Base-by-base conservation (phyloP, 2,113 vertebrate species). In the Monopterus albus region DNA sequence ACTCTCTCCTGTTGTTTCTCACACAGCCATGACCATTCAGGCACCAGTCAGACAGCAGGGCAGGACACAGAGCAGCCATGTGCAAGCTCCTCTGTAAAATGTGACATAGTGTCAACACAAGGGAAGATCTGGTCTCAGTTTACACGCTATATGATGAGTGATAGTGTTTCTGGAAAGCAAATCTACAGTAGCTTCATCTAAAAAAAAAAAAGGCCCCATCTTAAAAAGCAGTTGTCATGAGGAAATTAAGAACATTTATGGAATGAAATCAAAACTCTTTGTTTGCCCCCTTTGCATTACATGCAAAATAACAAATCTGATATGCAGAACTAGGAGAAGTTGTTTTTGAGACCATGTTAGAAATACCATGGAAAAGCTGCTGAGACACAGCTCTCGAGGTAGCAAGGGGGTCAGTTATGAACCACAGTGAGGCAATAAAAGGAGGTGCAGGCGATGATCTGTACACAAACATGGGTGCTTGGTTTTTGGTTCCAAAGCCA, bases 291-390 rank as follows among this genome's bases (percentile, higher is more conserved):
- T 75, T 58, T 78, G 81, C 66, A 67, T 87, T 45, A 39, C 92
- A 91, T 93, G 90, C 92, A 88, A 83, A 81, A 65, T 53, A 71
- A 72, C 65, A 80, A 82, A 52, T 77, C 21, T 57, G 39, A 79
- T 43, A 84, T 86, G 80, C 55, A 80, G 33, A 72, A 62, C 78
- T 70, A 50, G 76, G 74, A 65, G 38, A 8, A 33, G 6, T 18
- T 20, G 39, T 45, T 65, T 71, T 47, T 36, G 8, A 36, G 23
- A 36, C 29, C 28, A 72, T 79, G 79, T 79, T 70, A 67, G 71
- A 71, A 40, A 79, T 40, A 68, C 36, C 47, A 62, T 83, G 83
- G 31, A 40, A 33, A 53, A n/a, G 59, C 59, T 79, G 67, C 40
- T 20, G 20, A 57, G 62, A 73, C 25, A 45, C 29, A 58, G 50